phyloP scores from a whole-genome alignment of 2,888 invertebrate species.

The Hirtodrosophila duncani region DNA sequence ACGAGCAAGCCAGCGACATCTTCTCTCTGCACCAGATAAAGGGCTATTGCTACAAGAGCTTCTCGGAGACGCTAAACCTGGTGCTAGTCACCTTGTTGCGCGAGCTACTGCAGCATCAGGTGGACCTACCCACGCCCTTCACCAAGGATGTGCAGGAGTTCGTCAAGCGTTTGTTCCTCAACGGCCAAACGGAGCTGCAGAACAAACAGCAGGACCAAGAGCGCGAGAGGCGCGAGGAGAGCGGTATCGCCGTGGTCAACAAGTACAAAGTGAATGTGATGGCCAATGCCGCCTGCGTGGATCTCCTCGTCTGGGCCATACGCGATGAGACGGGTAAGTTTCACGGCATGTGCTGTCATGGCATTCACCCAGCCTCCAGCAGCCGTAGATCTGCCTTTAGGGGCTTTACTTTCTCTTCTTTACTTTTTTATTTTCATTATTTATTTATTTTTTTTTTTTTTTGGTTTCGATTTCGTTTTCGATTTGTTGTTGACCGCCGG shows the following conservation, averaged over 20 bases:
- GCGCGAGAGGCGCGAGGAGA: conserved; percentile 88
- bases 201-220: conserved; percentile 92
- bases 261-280: conserved; percentile 96
- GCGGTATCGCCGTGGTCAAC: conserved; percentile 85
- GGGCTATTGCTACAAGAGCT: conserved; percentile 94
- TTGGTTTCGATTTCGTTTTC: conserved; percentile 18
- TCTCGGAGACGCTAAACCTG: conserved; percentile 95
- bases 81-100: conserved; percentile 94
- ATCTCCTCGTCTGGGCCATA: conserved; percentile 98
- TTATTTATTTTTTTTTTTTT: conserved; percentile 24
- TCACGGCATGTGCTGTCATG: neutral
- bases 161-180: conserved; percentile 91
- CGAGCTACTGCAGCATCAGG: conserved; percentile 93
- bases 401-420: conserved; percentile 17
- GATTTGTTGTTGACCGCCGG: conserved; percentile 37
- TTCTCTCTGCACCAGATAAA: conserved; percentile 85
- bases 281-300: conserved; percentile 98
- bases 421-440: neutral
- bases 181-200: conserved; percentile 95
- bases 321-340: conserved; percentile 95
- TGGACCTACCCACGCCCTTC: conserved; percentile 92
- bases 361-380: no score
- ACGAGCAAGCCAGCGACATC: conserved; percentile 90
- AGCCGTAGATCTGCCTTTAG: no score
- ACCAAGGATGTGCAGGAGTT: conserved; percentile 96